Base-by-base conservation (phyloP, 2,113 vertebrate genomes). In the Acrocephalus arundinaceus region DNA sequence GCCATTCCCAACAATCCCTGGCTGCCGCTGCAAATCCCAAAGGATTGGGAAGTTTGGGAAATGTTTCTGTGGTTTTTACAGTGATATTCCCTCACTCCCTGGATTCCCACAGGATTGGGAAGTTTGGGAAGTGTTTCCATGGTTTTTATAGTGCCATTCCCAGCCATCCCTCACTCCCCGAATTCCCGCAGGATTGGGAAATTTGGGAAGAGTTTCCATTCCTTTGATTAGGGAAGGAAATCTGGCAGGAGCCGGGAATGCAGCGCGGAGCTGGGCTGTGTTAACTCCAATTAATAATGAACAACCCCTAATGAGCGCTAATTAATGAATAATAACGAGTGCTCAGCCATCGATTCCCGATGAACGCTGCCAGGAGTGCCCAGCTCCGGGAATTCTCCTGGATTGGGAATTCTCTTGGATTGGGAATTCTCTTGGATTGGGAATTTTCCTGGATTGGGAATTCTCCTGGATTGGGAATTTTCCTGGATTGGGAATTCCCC, bases 201-300 rank as follows among this genome's bases (percentile, higher is more conserved):
- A 7, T 45, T 45, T 45, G 2, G 71, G 86, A 85, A 45, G n/a
- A 20, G 43, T 49, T 87, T 17, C 84, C 70, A 46, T 55, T 35
- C 79, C 78, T 85, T 61, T 1, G 11, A 6, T 9, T 65, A 45
- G 67, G 9, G 66, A 82, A 76, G 65, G 90, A 28, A 57, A 81
- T 19, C 12, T 1, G 30, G 57, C 24, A 70, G 67, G 51, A 63
- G 58, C 12, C 0, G 18, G 65, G 65, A 24, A 24, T 17, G 63
- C 21, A 7, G 54, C 1, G 0, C 48, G 55, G 59, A 72, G 70
- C 35, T 0, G 1, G 46, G 65, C 19, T 81, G 74, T 58, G 76
- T 84, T 88, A 94, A 90, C 74, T 33, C 33, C 12, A 23, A 54
- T 85, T 68, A 94, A 97, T 92, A 91, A 95, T 75, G 35, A 93